Evolutionary conservation across 2,888 invertebrate species (phyloP).

Genomic region (Octodonta nipae): DNA sequence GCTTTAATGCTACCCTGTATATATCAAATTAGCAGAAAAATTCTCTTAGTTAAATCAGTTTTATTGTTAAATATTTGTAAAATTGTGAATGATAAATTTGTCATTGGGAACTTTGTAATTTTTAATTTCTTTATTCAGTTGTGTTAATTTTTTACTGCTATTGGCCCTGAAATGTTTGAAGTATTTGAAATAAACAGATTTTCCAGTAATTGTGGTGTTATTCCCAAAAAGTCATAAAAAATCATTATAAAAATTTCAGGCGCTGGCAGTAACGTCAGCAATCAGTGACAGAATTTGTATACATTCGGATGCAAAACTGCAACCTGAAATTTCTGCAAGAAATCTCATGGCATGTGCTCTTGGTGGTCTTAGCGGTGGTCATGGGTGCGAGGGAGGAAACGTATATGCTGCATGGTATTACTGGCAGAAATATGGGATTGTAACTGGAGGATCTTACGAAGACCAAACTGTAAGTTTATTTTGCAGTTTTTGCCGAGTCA

Average conservation of each 20-base stretch:
- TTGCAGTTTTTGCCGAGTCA: too few species aligned
- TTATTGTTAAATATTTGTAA: too few species aligned
- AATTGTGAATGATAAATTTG: too few species aligned
- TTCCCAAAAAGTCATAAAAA: background rate
- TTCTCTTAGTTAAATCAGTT: too few species aligned
- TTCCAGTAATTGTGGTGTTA: background rate
- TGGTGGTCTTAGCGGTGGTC: conserved; percentile 50
- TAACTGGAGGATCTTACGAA: too few species aligned
- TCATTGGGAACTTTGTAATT: too few species aligned
- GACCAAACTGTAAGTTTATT: too few species aligned
- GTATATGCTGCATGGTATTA: conserved; percentile 69
- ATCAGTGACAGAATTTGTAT: conserved; percentile 78
- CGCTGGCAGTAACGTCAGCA: conserved; percentile 69
- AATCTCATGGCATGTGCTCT: conserved; percentile 56
- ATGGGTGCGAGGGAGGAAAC: conserved; percentile 73
- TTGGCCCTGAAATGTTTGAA: too few species aligned
- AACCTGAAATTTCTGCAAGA: conserved; percentile 66
- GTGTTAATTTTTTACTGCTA: too few species aligned
- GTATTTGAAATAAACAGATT: background rate
- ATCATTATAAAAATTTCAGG: conserved; percentile 33
- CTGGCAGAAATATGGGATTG: conserved; percentile 68
- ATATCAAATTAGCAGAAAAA: too few species aligned
- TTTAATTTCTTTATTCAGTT: too few species aligned
- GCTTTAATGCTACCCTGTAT: too few species aligned
- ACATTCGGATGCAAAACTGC: conserved; percentile 50